Base-by-base conservation (phyloP, 2,797 vertebrate species). In the Melanogrammus aeglefinus region DNA sequence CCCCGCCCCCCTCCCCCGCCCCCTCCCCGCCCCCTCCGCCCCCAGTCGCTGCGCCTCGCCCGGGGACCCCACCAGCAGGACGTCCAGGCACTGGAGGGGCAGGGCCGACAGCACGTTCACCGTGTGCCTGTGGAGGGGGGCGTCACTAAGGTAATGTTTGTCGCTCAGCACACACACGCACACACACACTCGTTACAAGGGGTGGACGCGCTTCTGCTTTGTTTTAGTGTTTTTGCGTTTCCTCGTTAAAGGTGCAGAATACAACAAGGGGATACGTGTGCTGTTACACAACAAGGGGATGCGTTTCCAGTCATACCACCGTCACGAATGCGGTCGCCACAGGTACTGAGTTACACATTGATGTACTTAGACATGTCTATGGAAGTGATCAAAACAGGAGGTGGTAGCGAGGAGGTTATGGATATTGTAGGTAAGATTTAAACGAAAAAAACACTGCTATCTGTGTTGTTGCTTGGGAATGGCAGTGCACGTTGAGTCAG, bases 61-160 rank as follows among this genome's bases (percentile, higher is more conserved):
- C 63, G 24, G 63, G 63, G 63, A 24, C 2, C 86, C 88, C 0
- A 87, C 84, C 9, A 94, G 83, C 74, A 95, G 90, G 73, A 94
- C 92, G 0, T 94, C 94, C 82, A 95, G 89, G 82, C 93, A 94
- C 29, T 84, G 84, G 38, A 94, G 88, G 0, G 94, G 94, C 72
- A 94, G 88, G 1, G 89, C 88, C 0, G 93, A 92, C 74, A 94
- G 88, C 74, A 94, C 81, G 74, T 95, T 94, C 7, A 94, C 92
- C 0, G 92, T 91, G 80, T 95, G 94, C 71, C 88, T 90, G 66
- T 27, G 33, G 35, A 6, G 36, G 36, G 12, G 35, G 72, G 35
- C 18, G 35, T 36, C 6, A 36, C 35, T 36, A 36, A 12, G 63
- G 63, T 27, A 27, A 27, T 69, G 63, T 69, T 24, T 12, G n/a